phyloP scores from a whole-genome alignment of 2,888 invertebrate species.

The Drosophila rubida region DNA sequence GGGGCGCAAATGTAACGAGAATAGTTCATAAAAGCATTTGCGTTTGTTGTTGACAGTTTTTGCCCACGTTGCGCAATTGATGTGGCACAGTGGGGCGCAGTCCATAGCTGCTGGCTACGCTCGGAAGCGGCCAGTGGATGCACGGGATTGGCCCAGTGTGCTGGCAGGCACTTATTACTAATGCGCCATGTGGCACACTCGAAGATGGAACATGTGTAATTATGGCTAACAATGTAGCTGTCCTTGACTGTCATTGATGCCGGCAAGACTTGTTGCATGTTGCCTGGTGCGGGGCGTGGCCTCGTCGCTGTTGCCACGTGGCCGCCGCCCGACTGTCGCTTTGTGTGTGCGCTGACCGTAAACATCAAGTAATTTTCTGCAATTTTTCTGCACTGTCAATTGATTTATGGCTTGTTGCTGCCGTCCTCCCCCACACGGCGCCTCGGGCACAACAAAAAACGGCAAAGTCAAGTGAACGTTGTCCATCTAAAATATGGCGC shows the following conservation, averaged over 20 bases:
- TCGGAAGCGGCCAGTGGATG: neutral
- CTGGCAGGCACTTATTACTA: constrained; percentile 59
- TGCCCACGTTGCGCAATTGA: constrained; percentile 43
- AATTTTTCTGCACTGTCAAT: constrained; percentile 76
- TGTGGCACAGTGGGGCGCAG: constrained; percentile 48
- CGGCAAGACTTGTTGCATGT: constrained; percentile 67
- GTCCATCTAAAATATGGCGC: constrained; percentile 52
- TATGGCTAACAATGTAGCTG: constrained; percentile 69
- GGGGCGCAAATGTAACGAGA: constrained; percentile 12
- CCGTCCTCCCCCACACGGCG: neutral
- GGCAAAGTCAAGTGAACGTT: constrained; percentile 69
- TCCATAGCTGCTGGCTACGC: neutral
- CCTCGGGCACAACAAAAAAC: constrained; percentile 41
- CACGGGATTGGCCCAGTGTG: constrained; percentile 35
- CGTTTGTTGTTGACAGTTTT: constrained; percentile 58
- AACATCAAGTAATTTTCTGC: constrained; percentile 78
- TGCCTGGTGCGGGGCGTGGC: constrained; percentile 24
- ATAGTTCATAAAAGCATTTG: constrained; percentile 53
- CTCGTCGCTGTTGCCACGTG: constrained; percentile 32
- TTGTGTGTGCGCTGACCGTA: constrained; percentile 73
- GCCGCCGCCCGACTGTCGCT: constrained; percentile 14
- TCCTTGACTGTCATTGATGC: constrained; percentile 74
- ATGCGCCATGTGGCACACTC: constrained; percentile 70
- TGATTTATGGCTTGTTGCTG: constrained; percentile 71
- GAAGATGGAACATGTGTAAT: constrained; percentile 72